Evolutionary conservation across 1,140 invertebrate species (phyloP).

Genomic region (Monochamus saltuarius): DNA sequence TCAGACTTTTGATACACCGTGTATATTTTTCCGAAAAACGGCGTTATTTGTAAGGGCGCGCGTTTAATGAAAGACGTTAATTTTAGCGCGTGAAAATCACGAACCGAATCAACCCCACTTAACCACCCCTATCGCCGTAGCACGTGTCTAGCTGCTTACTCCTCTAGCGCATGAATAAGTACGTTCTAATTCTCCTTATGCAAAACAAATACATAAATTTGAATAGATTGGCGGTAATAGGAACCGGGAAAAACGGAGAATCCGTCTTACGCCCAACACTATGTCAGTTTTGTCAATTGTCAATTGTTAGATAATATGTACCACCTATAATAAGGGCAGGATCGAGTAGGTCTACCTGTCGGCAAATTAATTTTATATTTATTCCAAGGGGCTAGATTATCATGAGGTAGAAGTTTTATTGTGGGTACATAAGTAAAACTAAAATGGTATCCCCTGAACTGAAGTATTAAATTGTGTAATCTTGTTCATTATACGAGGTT

Average conservation of each 20-base stretch:
- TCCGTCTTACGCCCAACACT: slow-evolving; percentile 5
- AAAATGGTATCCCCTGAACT: too few relatives aligned
- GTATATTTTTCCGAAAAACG: too few relatives aligned
- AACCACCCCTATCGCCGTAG: slow-evolving; percentile 12
- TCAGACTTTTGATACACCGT: too few relatives aligned
- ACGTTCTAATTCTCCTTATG: slow-evolving; percentile 5
- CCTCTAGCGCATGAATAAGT: slow-evolving; percentile 6
- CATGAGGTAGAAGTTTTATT: too few relatives aligned
- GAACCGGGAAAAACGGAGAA: slow-evolving; percentile 2
- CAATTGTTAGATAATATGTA: background rate
- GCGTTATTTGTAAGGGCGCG: slow-evolving; percentile 2
- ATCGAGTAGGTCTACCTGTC: too few relatives aligned
- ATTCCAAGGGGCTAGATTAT: too few relatives aligned
- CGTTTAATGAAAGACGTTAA: slow-evolving; percentile 18
- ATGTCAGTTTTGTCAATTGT: slow-evolving; percentile 2
- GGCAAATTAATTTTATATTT: too few relatives aligned
- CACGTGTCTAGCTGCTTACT: slow-evolving; percentile 10
- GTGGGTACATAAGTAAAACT: too few relatives aligned
- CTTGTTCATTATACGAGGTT: too few relatives aligned
- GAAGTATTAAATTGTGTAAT: too few relatives aligned
- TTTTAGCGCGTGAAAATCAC: slow-evolving; percentile 23
- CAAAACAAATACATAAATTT: slow-evolving; percentile 9
- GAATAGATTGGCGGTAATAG: background rate
- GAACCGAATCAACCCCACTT: slow-evolving; percentile 15
- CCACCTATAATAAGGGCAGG: too few relatives aligned